Evolutionary conservation across 2,797 vertebrate genomes (phyloP).

Genomic region (Caiman crocodilus): DNA sequence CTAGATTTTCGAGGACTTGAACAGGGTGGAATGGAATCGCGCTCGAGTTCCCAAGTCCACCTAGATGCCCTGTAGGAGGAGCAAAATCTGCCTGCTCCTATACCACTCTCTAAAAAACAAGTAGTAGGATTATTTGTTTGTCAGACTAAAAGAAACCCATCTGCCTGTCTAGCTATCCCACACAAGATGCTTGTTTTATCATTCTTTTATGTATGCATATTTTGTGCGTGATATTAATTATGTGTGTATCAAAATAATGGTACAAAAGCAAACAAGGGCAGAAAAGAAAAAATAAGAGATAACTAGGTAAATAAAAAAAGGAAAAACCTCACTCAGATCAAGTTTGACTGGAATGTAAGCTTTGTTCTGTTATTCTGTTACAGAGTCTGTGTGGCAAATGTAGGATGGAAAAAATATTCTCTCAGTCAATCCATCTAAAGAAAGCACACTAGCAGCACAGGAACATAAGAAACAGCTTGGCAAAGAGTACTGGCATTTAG

Average conservation of each 20-base stretch:
- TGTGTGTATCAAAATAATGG: rapidly evolving
- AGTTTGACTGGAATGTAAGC: neutral
- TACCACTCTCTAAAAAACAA: too few relatives aligned
- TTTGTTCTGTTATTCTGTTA: neutral
- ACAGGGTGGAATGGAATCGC: too few relatives aligned
- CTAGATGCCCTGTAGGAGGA: too few relatives aligned
- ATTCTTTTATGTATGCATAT: neutral
- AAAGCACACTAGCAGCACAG: conserved; percentile 38
- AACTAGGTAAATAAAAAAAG: rapidly evolving
- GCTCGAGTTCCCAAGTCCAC: too few relatives aligned
- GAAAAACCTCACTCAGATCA: neutral
- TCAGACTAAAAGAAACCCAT: too few relatives aligned
- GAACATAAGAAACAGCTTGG: conserved; percentile 28
- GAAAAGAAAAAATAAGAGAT: rapidly evolving
- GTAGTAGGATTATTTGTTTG: too few relatives aligned
- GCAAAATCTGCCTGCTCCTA: too few relatives aligned
- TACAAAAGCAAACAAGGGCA: neutral
- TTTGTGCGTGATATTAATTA: neutral
- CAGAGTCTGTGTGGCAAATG: neutral
- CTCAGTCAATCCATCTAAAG: neutral
- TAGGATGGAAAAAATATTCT: conserved; percentile 41
- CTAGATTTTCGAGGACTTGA: too few relatives aligned
- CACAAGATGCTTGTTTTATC: neutral
- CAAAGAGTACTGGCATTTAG: conserved; percentile 39
- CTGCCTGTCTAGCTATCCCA: too few relatives aligned